Percentiles rank a stretch among this genome's conserved stretches.
Evolutionary conservation across 2,888 invertebrate genomes (phyloP).

Genomic region (Crocallis elinguaria): DNA sequence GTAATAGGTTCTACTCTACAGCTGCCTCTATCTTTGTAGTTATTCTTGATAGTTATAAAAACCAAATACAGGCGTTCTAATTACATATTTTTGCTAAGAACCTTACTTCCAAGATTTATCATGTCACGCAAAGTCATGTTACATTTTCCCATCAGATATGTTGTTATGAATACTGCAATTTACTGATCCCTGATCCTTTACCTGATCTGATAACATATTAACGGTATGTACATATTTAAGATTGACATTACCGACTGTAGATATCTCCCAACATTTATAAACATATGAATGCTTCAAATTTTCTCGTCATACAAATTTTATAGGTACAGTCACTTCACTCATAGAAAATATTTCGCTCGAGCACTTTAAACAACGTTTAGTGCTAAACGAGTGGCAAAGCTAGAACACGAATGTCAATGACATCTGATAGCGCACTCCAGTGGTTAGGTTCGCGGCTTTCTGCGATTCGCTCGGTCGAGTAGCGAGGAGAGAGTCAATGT

Average conservation of each 20-base stretch:
- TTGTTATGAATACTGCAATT: neutral
- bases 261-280: neutral
- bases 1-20: no score
- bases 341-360: neutral
- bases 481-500: slow-evolving; percentile 46
- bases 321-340: neutral
- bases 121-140: no score
- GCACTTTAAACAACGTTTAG: neutral
- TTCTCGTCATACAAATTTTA: neutral
- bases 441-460: slow-evolving; percentile 40
- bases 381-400: slow-evolving; percentile 8
- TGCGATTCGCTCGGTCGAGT: slow-evolving; percentile 44
- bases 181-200: neutral
- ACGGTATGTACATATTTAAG: neutral
- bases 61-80: no score
- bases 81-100: no score
- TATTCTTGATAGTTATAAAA: no score
- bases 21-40: no score
- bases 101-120: no score
- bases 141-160: neutral
- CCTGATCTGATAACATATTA: neutral
- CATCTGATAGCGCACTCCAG: slow-evolving; percentile 44
- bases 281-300: neutral
- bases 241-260: neutral
- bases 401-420: slow-evolving; percentile 49